Conservation (phyloP, 2,888 invertebrate genomes). For the Mechanitis mazaeus region DNA sequence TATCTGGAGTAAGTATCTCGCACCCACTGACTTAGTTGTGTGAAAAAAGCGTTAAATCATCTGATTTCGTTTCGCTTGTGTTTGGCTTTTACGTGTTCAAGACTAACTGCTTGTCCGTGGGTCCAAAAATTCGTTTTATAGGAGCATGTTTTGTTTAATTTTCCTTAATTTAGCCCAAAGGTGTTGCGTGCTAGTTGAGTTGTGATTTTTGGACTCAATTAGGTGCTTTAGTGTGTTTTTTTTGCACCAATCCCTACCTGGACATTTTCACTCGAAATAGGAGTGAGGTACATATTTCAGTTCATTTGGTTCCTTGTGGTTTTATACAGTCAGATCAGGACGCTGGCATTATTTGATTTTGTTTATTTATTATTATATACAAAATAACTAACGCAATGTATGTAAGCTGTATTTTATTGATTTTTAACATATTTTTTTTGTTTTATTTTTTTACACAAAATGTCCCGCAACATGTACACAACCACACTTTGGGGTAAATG, state of each 20-base stretch:
- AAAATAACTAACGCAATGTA: conserved; percentile 59
- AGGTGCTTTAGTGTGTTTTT: conserved; percentile 62
- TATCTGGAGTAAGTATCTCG: conserved; percentile 51
- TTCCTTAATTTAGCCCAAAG: conserved; percentile 60
- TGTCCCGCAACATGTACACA: conserved; percentile 44
- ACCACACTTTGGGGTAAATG: conserved; percentile 52
- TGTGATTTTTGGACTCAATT: conserved; percentile 69
- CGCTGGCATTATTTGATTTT: conserved; percentile 53
- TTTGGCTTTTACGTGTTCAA: conserved; percentile 32
- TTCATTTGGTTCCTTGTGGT: conserved; percentile 28
- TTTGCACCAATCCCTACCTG: conserved; percentile 72
- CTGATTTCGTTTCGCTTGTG: conserved; percentile 31
- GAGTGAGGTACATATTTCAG: conserved; percentile 58
- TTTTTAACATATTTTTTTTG: conserved; percentile 44
- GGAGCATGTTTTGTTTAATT: conserved; percentile 44
- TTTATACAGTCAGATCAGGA: conserved; percentile 56
- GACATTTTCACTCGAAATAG: conserved; percentile 67
- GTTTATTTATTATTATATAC: conserved; percentile 42
- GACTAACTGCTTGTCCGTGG: conserved; percentile 45
- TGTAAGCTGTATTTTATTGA: conserved; percentile 46
- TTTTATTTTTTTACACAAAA: conserved; percentile 43
- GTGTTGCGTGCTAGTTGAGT: conserved; percentile 58
- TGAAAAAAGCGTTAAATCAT: conserved; percentile 18
- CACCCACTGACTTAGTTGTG: conserved; percentile 22
- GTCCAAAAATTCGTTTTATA: conserved; percentile 65